phyloP scores from a whole-genome alignment of 2,888 invertebrate genomes.

The Polydrusus pterygomalis region DNA sequence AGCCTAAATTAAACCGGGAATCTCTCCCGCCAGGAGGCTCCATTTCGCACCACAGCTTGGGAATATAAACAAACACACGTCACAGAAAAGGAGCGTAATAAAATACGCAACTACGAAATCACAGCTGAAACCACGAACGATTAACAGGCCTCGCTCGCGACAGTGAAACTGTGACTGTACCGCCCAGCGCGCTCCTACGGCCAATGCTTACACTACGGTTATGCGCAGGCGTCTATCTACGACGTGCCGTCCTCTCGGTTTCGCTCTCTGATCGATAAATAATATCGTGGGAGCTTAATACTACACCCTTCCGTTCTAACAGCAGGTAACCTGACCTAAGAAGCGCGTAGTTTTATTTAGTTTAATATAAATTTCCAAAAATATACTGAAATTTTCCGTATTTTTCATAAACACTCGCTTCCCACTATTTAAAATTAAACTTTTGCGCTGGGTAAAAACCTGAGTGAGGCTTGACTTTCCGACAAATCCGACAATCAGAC shows the following conservation, averaged over 20 bases:
- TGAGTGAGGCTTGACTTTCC: conserved; percentile 16
- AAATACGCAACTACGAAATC: conserved; percentile 58
- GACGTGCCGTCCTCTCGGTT: conserved; percentile 62
- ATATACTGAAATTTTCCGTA: conserved; percentile 57
- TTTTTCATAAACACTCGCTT: conserved; percentile 34
- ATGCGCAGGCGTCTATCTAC: conserved; percentile 64
- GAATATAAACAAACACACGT: conserved; percentile 55
- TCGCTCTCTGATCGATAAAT: conserved; percentile 59
- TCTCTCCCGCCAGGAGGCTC: conserved; percentile 93
- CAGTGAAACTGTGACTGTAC: conserved; percentile 68
- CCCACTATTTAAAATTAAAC: conserved; percentile 34
- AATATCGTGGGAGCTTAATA: conserved; percentile 55
- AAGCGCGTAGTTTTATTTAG: conserved; percentile 62
- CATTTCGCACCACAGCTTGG: conserved; percentile 79
- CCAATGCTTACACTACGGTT: conserved; percentile 67
- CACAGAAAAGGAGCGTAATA: conserved; percentile 46
- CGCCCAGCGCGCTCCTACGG: conserved; percentile 69
- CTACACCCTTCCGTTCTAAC: conserved; percentile 53
- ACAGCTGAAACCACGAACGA: conserved; percentile 66
- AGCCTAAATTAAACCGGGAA: conserved; percentile 91
- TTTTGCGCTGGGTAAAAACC: conserved; percentile 20
- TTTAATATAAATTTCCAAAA: conserved; percentile 63
- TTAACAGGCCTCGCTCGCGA: conserved; percentile 45
- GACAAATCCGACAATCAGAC: conserved; percentile 37
- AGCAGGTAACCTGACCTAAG: conserved; percentile 64